Evolutionary conservation across 1,140 invertebrate genomes (phyloP).

Genomic region (Apis mellifera): DNA sequence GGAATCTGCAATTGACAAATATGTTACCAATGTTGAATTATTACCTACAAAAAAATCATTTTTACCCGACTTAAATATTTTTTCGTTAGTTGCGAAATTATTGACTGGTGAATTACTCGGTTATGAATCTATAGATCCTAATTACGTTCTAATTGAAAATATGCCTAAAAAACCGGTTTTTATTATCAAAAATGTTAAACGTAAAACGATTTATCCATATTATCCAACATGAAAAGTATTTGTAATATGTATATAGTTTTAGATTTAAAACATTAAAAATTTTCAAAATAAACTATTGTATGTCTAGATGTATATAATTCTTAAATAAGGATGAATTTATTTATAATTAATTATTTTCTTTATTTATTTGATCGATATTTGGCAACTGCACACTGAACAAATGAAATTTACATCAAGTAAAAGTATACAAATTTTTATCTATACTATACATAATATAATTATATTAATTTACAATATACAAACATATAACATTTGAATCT

Average conservation of each 20-base stretch:
- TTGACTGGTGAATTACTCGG: constrained; percentile 70
- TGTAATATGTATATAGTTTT: not conserved
- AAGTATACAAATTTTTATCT: constrained; percentile 41
- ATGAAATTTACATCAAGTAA: constrained; percentile 51
- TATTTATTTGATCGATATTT: constrained; percentile 61
- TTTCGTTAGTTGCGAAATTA: constrained; percentile 60
- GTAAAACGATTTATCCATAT: constrained; percentile 48
- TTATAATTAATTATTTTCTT: constrained; percentile 37
- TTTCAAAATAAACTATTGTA: not conserved
- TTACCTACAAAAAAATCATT: constrained; percentile 37
- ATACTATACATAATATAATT: constrained; percentile 51
- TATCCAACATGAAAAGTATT: constrained; percentile 2
- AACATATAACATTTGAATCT: constrained; percentile 38
- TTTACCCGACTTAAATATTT: constrained; percentile 48
- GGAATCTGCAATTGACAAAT: constrained; percentile 59
- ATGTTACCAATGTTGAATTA: constrained; percentile 52
- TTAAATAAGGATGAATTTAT: constrained; percentile 31
- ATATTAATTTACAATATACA: constrained; percentile 63
- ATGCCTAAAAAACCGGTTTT: constrained; percentile 68
- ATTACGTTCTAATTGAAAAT: constrained; percentile 58
- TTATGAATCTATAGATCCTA: constrained; percentile 57
- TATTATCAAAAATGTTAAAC: constrained; percentile 66
- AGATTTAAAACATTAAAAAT: constrained; percentile 7
- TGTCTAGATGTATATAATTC: constrained; percentile 12
- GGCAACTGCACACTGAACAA: constrained; percentile 50